These are phyloP conservation scores for Junonia oenone DNA, from an alignment of 2,888 invertebrate species.

Conservation along the genomic window DNA sequence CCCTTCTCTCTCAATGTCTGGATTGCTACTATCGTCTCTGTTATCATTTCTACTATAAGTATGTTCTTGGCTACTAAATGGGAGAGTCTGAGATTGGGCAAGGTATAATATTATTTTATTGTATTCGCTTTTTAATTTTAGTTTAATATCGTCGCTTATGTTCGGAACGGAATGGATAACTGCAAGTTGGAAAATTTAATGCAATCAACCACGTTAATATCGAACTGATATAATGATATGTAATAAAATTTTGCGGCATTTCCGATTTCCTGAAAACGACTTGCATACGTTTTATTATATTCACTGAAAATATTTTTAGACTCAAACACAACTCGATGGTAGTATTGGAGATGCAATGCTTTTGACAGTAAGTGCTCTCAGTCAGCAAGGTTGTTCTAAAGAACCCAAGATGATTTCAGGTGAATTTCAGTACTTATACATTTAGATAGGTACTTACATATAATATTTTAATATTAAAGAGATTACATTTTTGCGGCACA, in stretches of 20 bases:
- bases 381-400: slow-evolving; percentile 77
- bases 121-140: not conserved
- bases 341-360: slow-evolving; percentile 65
- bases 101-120: slow-evolving; percentile 32
- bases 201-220: too few species aligned
- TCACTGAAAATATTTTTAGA: slow-evolving; percentile 36
- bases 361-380: slow-evolving; percentile 74
- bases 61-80: slow-evolving; percentile 58
- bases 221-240: too few species aligned
- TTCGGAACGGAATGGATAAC: too few species aligned
- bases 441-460: too few species aligned
- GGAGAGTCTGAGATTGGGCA: slow-evolving; percentile 40
- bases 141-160: too few species aligned
- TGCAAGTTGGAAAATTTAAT: too few species aligned
- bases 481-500: too few species aligned
- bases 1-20: slow-evolving; percentile 82
- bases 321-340: slow-evolving; percentile 46
- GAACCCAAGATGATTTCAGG: slow-evolving; percentile 62
- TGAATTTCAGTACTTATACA: too few species aligned
- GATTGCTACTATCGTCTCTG: slow-evolving; percentile 67
- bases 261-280: too few species aligned
- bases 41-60: slow-evolving; percentile 48
- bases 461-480: too few species aligned
- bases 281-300: too few species aligned
- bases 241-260: too few species aligned